These are phyloP conservation scores for Varecia variegata DNA, from an alignment of 2,797 vertebrate genomes.

Conservation along the genomic window DNA sequence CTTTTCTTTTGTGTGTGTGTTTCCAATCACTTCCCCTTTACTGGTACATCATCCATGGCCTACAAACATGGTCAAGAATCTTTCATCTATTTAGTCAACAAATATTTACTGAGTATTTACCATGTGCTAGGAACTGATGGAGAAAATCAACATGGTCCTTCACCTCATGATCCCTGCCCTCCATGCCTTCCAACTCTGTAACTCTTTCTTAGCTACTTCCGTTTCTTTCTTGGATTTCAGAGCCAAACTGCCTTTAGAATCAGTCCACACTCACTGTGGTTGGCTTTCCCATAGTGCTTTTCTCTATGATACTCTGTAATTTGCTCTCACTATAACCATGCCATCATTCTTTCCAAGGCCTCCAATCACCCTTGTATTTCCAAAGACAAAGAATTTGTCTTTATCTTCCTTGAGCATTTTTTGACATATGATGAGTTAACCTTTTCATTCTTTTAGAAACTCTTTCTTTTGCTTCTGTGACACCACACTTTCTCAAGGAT, in stretches of 20 bases:
- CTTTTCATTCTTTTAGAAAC: not conserved
- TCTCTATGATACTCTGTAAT: not conserved
- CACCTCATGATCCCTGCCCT: not conserved
- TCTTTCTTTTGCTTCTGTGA: not conserved
- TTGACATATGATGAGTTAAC: not conserved
- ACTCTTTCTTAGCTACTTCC: too few species aligned
- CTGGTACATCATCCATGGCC: not conserved
- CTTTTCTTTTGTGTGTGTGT: not conserved
- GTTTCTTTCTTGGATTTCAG: not conserved
- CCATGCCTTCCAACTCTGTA: not conserved
- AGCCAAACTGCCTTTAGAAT: not conserved
- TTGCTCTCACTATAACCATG: not conserved
- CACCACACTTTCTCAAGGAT: not conserved
- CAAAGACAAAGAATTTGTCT: not conserved
- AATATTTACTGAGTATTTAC: not conserved
- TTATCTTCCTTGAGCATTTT: not conserved
- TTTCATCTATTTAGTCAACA: not conserved
- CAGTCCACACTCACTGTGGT: accelerated
- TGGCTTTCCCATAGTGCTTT: not conserved
- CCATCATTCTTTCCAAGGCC: not conserved
- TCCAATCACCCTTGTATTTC: not conserved
- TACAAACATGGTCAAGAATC: not conserved
- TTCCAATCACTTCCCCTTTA: not conserved
- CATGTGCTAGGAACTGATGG: not conserved
- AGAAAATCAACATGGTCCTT: not conserved